Evolutionary conservation across 2,113 vertebrate genomes (phyloP), one percentile per base, ranked within the genome.

Genomic region (Vulpes ferrilata): DNA sequence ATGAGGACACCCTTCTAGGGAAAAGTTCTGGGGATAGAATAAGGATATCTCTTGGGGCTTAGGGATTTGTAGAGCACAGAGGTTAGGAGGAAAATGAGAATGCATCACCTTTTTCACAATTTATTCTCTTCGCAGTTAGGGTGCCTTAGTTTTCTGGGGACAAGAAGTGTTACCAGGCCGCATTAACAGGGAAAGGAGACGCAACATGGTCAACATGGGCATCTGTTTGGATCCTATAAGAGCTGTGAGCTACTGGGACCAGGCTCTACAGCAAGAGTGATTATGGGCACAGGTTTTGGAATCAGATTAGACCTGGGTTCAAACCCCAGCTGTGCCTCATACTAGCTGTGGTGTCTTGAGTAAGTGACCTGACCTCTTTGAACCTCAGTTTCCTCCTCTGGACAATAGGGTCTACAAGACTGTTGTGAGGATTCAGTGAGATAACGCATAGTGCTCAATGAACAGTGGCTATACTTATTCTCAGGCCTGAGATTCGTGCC

Each of bases 61-160:
- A 71, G 53, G 20, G 19, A 60, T 69, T 69, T 97, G 8, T 7
- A 80, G 55, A 64, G 32, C 53, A 82, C 27, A 62, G 62, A 25
- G 19, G 6, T 35, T 84, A 43, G 27, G 88, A 6, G 64, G 79
- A 59, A 55, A 79, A 79, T 35, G 43, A 43, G 12, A 74, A 7
- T 32, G 32, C 8, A 57, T 55, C n/a, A 55, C 27, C 7, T 19
- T 73, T 57, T 60, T 16, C 57, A 60, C 43, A 38, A 73, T 35
- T 32, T 76, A 3, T 17, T 88, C 48, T 88, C 71, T 79, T 64
- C 9, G 6, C 20, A 25, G 25, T 35, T 53, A 12, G 35, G 20
- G n/a, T 69, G n/a, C 11, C 69, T 95, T 79, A 65, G 32, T 59
- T 62, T 95, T 82, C 67, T 93, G 82, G 64, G 95, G 71, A 74